Evolutionary conservation across 2,113 vertebrate species (phyloP), one percentile per base, ranked within the genome.

Genomic region (Percopsis transmontana): DNA sequence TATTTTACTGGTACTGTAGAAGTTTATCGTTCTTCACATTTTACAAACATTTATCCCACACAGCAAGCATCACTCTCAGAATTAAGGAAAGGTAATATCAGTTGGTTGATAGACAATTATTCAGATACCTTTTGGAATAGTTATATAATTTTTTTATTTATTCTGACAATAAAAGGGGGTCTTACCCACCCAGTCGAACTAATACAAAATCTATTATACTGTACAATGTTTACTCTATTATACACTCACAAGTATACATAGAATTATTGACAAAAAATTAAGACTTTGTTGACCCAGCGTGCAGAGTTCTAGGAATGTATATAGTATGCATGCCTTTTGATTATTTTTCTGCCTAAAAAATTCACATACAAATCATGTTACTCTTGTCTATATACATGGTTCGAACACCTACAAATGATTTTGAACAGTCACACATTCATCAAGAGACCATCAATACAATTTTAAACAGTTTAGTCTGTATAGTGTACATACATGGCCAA

Each of bases 221-320:
- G 85, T 85, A 89, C 88, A 87, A 2, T 44, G 66, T 82, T 80
- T 68, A 73, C 74, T 84, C 77, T 87, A 86, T 85, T 55, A 68
- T 78, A 87, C 85, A 77, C 85, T 81, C 86, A 88, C 87, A 82
- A 23, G 72, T 84, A 82, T 80, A 88, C 88, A 88, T 77, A 74
- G 80, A 83, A 79, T 79, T 77, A 78, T 85, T 66, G 70, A 84
- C 79, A 70, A 66, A 70, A 74, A 74, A 76, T 77, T 74, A 84
- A 82, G 80, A 65, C 76, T 88, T 59, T 73, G 78, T 79, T 65
- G 77, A 82, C 65, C 72, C 84, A 75, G 84, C 88, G 88, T 90
- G 88, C 88, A 89, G 84, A 77, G 84, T 79, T 84, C 60, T 81
- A 85, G 87, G 87, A 90, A 90, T 88, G 88, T 88, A 19, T 86